Evolutionary conservation across 2,113 vertebrate genomes (phyloP).

Genomic region (Lepus timidus): DNA sequence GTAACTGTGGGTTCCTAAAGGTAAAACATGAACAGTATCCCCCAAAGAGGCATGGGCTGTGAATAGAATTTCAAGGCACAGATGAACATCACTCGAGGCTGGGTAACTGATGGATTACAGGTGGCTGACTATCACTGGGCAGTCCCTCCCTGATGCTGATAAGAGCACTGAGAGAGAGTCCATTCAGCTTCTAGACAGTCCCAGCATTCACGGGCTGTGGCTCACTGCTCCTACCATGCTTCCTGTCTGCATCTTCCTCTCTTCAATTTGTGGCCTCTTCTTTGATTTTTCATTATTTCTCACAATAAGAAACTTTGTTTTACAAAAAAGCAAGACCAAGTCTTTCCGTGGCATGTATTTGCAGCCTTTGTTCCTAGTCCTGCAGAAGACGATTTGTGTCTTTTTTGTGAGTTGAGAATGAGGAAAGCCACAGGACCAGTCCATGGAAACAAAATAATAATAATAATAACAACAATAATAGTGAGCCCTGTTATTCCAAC

Average conservation of each 20-base stretch:
- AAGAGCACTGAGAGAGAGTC: not conserved
- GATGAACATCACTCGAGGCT: not conserved
- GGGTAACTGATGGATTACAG: not conserved
- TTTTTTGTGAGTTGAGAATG: not conserved
- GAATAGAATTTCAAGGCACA: not conserved
- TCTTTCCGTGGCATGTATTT: not conserved
- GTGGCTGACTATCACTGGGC: not conserved
- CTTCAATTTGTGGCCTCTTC: not conserved
- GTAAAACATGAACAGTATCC: not conserved
- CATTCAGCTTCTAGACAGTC: not conserved
- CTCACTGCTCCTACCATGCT: too few species aligned
- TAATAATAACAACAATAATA: not conserved
- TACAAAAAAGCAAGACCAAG: not conserved
- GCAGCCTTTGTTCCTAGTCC: conserved; percentile 28
- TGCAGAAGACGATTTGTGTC: not conserved
- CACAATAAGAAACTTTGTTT: not conserved
- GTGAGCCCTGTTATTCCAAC: not conserved
- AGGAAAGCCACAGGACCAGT: not conserved
- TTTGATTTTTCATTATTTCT: not conserved
- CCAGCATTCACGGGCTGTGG: not conserved
- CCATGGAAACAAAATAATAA: not conserved
- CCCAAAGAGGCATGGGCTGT: rapidly evolving
- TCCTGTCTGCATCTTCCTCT: not conserved
- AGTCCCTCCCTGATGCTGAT: not conserved
- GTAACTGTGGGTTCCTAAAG: not conserved